Percentiles rank a stretch among this genome's conserved stretches.
These are phyloP conservation scores for Diacarnus erythraeanus DNA, from an alignment of 37 sponge, comb jelly and placozoan genomes.

Conservation along the genomic window DNA sequence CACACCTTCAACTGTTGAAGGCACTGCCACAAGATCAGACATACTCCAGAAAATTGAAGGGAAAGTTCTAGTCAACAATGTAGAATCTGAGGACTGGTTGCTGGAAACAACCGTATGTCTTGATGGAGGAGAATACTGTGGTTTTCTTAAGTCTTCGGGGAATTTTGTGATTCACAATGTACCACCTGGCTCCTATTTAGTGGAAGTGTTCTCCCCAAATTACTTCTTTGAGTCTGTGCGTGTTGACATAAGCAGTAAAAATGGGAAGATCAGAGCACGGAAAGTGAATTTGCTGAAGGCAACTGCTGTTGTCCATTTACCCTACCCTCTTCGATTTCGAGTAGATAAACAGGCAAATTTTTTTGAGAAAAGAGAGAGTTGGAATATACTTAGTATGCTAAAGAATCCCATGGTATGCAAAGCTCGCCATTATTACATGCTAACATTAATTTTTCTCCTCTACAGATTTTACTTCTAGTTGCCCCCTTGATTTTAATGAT, in stretches of 20 bases:
- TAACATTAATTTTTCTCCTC: neutral
- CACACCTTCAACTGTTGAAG: neutral
- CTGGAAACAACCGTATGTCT: constrained; percentile 41
- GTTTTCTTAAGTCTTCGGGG: constrained; percentile 76
- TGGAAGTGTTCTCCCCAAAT: constrained; percentile 86
- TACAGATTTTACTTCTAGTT: constrained; percentile 78
- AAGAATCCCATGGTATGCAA: constrained; percentile 88
- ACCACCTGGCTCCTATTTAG: constrained; percentile 87
- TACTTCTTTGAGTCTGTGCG: constrained; percentile 80
- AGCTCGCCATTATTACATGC: neutral
- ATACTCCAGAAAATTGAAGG: constrained; percentile 16
- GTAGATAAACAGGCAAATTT: constrained; percentile 65
- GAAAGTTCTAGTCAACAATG: neutral
- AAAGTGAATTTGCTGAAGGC: constrained; percentile 77
- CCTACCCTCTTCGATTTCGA: constrained; percentile 85
- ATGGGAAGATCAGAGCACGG: constrained; percentile 85
- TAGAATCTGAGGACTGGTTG: constrained; percentile 23
- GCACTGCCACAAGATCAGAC: neutral
- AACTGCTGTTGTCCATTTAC: constrained; percentile 46
- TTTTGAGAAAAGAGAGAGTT: constrained; percentile 88
- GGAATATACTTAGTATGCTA: constrained; percentile 67
- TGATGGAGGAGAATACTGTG: constrained; percentile 73
- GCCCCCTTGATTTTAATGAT: constrained; percentile 84
- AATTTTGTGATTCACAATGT: constrained; percentile 70
- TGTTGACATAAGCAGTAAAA: constrained; percentile 90